Percentiles rank a stretch among this genome's conserved stretches.
These are phyloP conservation scores for Steatornis caripensis DNA, from an alignment of 2,113 vertebrate genomes.

Conservation along the genomic window DNA sequence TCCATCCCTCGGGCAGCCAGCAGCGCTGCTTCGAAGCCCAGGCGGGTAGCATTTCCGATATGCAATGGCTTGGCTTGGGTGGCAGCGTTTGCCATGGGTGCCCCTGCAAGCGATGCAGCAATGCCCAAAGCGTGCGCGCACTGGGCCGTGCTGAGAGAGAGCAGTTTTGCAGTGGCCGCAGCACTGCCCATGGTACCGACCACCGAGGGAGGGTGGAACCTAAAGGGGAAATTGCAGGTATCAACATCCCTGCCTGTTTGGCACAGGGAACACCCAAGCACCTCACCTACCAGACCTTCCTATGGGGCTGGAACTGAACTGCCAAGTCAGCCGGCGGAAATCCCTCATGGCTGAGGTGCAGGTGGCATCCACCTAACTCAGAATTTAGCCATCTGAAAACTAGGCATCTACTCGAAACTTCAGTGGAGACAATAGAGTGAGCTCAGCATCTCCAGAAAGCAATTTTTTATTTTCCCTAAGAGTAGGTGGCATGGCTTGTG, in stretches of 20 bases:
- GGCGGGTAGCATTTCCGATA: constrained; percentile 81
- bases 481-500: neutral
- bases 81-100: constrained; percentile 89
- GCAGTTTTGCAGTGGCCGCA: constrained; percentile 79
- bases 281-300: neutral
- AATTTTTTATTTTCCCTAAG: neutral
- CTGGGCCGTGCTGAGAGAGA: constrained; percentile 71
- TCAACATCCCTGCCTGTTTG: neutral
- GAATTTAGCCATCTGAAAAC: neutral
- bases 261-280: neutral
- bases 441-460: neutral
- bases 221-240: neutral
- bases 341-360: accelerated
- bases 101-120: constrained; percentile 83
- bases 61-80: constrained; percentile 87
- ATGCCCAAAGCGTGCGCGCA: constrained; percentile 83
- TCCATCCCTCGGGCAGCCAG: constrained; percentile 82
- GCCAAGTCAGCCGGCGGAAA: neutral
- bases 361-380: neutral
- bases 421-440: neutral
- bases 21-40: constrained; percentile 85
- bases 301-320: neutral
- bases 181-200: constrained; percentile 88
- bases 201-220: constrained; percentile 88
- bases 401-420: neutral